Evolutionary conservation across 37 sponge, comb jelly and placozoan genomes (phyloP), one percentile per base, ranked within the genome.

Genomic region (Chondrilla cf. caribensis): DNA sequence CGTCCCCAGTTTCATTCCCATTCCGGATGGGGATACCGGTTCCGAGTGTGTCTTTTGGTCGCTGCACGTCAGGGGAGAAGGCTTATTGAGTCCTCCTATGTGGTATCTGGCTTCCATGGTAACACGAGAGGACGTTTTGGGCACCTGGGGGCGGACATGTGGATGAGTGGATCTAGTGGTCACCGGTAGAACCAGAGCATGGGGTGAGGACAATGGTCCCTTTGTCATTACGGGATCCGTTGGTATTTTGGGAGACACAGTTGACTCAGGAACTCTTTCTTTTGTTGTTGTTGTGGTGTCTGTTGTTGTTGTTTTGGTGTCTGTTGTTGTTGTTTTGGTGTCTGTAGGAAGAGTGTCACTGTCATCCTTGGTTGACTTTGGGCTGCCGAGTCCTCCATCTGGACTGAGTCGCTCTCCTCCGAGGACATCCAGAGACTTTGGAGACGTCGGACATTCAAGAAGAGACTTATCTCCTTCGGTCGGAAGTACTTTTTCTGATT

Each of bases 381-480:
- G 76, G 36, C 76, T 73, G 41, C 76, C 76, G 2, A 73, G 18
- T 73, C 76, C 76, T 2, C 76, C 76, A 6, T 73, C 76, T 5
- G 76, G 76, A 42, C 76, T 73, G 31, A 39, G n/a, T 42, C 76
- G 31, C 76, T 73, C 76, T 18, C 44, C 44, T 2, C 25, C 76
- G 35, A 67, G 26, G 7, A 32, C 35, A 31, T 33, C 33, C 31
- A 32, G 68, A 8, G 68, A 67, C 68, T 67, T 29, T 1, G 68
- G 68, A 31, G 68, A 31, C 32, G 2, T 28, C 3, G 60, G 60
- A 9, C 3, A n/a, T 6, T 59, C 60, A 3, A 47, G 51, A 47
- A 47, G 51, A 11, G 51, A 11, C 11, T 47, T 11, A 11, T 47
- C 51, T 47, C 11, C 9, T 47, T 11, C 51, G 6, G 11, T 47